Base-by-base conservation (phyloP, 2,113 vertebrate genomes). In the Donacobius atricapilla region DNA sequence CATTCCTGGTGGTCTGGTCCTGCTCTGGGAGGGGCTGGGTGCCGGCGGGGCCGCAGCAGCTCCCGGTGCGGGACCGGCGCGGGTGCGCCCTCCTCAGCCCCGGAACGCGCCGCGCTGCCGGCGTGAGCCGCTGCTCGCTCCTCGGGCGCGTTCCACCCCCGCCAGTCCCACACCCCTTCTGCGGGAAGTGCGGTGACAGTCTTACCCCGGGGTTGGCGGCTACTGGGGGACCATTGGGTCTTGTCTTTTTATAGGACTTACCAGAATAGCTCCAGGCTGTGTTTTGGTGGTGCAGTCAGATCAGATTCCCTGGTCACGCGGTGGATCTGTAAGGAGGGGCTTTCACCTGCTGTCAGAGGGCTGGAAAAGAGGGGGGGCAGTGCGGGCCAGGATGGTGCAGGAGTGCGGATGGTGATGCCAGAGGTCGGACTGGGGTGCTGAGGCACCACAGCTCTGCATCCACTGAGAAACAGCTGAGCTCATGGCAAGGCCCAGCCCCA, bases 61-160 rank as follows among this genome's bases (percentile, higher is more conserved):
- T 63, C 61, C 42, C n/a, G n/a, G n/a, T n/a, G n/a, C n/a, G n/a
- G n/a, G n/a, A n/a, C n/a, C n/a, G n/a, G n/a, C n/a, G n/a, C 40
- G 40, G 40, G 53, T 5, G 44, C 9, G 13, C 2, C 24, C 54
- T 77, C 28, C 2, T 6, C 2, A 10, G 31, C 57, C n/a, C 76
- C 1, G 88, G 58, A 68, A 47, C 6, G 71, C 0, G 15, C 54
- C 3, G n/a, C 42, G 2, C 9, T 30, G 22, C 53, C 25, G 3
- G 54, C 53, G 0, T 1, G 47, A 3, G 64, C 90, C 65, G 5
- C 6, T 0, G 33, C 79, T 24, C 11, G 3, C 1, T 11, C 11
- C 53, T 15, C 0, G 24, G n/a, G 30, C 2, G 0, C 21, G 0
- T 66, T 24, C 77, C 42, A 3, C 30, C 51, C 9, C 42, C 3